phyloP scores from a whole-genome alignment of 2,888 invertebrate species.

The Xestia ashworthii region DNA sequence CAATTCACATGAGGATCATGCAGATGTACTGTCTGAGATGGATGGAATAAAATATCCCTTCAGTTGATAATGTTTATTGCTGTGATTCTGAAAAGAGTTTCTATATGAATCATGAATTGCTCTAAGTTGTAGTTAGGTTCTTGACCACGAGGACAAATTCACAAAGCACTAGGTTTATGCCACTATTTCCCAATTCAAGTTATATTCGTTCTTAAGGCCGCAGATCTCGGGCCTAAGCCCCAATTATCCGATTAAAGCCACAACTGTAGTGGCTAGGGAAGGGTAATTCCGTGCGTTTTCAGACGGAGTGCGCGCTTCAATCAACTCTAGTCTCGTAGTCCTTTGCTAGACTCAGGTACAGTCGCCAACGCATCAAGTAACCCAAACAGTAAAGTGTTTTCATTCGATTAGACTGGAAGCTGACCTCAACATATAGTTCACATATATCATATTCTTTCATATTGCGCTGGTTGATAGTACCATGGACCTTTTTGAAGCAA shows the following conservation, averaged over 20 bases:
- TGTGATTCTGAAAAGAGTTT: background rate
- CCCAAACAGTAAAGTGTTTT: too few species aligned
- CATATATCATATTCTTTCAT: too few species aligned
- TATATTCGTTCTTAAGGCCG: conserved; percentile 6
- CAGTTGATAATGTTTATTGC: background rate
- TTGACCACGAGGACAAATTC: background rate
- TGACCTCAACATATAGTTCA: background rate
- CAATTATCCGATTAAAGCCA: conserved; percentile 33
- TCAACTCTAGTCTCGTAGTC: conserved; percentile 4
- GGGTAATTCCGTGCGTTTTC: conserved; percentile 16
- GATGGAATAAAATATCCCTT: too few species aligned
- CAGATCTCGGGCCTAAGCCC: conserved; percentile 10
- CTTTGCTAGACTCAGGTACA: background rate
- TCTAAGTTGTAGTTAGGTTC: background rate
- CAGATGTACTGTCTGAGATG: too few species aligned
- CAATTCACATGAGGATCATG: too few species aligned
- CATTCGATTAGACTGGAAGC: background rate
- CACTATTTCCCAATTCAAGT: conserved; percentile 16
- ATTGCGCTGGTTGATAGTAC: background rate
- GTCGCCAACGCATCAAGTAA: too few species aligned
- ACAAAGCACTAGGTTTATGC: background rate
- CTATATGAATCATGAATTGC: background rate
- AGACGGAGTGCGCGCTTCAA: conserved; percentile 10
- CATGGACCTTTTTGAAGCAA: background rate
- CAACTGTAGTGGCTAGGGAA: background rate